A percentile compares a stretch with the other conserved stretches of the same genome.
These are phyloP conservation scores for Hypanus sabinus DNA, from an alignment of 2,113 vertebrate species.

Conservation along the genomic window DNA sequence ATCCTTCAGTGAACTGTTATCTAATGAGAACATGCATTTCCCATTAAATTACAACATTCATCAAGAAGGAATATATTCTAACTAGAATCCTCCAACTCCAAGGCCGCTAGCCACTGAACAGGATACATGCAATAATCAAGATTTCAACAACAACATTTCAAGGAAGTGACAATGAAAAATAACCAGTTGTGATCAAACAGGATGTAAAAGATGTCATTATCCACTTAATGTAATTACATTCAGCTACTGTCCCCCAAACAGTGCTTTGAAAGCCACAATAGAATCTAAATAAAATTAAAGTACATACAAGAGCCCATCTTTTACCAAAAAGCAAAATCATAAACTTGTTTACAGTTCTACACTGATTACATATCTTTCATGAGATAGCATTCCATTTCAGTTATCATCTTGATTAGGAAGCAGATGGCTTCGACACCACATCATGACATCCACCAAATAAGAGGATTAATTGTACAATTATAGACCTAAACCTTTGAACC, in stretches of 20 bases:
- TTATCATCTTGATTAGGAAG: neutral
- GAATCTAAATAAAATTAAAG: too few species aligned
- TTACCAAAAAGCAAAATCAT: neutral
- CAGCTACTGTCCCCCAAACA: neutral
- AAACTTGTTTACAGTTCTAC: neutral
- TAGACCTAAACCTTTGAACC: neutral
- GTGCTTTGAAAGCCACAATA: neutral
- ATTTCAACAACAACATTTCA: neutral
- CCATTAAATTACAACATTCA: neutral
- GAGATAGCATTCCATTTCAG: neutral
- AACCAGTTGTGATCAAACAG: neutral
- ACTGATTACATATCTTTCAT: neutral
- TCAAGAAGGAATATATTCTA: neutral
- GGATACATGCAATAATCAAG: neutral
- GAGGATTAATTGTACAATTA: neutral
- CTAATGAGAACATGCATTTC: too few species aligned
- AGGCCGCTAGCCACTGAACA: neutral
- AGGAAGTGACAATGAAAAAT: neutral
- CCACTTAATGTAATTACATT: neutral
- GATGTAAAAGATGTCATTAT: neutral
- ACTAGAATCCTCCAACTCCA: neutral
- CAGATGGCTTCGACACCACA: neutral
- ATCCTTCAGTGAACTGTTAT: too few species aligned
- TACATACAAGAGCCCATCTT: too few species aligned
- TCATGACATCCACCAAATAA: neutral